These are phyloP conservation scores for Sesamia inferens DNA, from an alignment of 2,888 invertebrate genomes.

Conservation along the genomic window DNA sequence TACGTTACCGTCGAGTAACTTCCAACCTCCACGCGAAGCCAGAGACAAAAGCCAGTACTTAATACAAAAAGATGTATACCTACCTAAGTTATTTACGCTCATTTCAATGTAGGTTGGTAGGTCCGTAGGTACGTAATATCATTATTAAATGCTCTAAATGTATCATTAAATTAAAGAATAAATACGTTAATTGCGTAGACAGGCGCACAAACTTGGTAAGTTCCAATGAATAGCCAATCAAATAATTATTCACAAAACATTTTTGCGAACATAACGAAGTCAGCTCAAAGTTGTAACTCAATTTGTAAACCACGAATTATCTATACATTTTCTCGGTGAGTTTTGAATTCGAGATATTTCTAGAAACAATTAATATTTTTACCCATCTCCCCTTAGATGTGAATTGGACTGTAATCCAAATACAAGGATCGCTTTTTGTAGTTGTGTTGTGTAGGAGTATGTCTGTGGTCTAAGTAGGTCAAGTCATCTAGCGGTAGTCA, in stretches of 20 bases:
- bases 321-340: conserved; percentile 52
- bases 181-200: conserved; percentile 16
- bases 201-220: conserved; percentile 29
- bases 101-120: neutral
- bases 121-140: neutral
- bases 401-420: neutral
- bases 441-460: neutral
- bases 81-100: neutral
- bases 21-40: neutral
- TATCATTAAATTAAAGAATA: neutral
- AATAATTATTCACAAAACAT: conserved; percentile 69
- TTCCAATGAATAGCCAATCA: conserved; percentile 70
- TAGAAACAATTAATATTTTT: conserved; percentile 2
- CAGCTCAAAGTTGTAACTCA: conserved; percentile 59
- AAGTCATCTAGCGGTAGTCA: neutral
- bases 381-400: neutral
- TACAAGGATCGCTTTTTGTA: neutral
- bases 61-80: neutral
- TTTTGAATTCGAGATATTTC: conserved; percentile 48
- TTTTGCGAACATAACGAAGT: conserved; percentile 57
- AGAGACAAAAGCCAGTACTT: too few species aligned
- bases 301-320: conserved; percentile 57
- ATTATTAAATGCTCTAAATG: neutral
- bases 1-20: neutral
- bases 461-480: neutral